A percentile compares a stretch with the other conserved stretches of the same genome.
Conservation (phyloP, 2,797 vertebrate genomes). For the Rhinatrema bivittatum region DNA sequence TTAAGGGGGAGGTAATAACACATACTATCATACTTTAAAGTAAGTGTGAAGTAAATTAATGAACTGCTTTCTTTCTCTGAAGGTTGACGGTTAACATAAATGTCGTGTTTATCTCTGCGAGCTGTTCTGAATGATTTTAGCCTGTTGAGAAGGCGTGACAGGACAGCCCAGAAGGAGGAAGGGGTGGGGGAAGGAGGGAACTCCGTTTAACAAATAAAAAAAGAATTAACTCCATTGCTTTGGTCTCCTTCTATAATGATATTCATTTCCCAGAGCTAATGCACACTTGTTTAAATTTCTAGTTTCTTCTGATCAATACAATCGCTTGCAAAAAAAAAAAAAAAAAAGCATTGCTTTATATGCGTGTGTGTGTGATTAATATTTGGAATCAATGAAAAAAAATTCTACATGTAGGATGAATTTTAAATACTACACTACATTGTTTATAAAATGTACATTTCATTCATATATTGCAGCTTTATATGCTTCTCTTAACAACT, state of each 20-base stretch:
- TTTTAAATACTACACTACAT: too few relatives aligned
- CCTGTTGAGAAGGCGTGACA: slow-evolving; percentile 80
- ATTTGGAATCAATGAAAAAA: too few relatives aligned
- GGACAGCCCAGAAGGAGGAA: slow-evolving; percentile 78
- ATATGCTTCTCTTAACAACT: too few relatives aligned
- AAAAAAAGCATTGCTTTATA: too few relatives aligned
- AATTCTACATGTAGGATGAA: too few relatives aligned
- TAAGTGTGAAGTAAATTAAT: slow-evolving; percentile 67
- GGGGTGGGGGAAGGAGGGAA: slow-evolving; percentile 74
- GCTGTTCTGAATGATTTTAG: slow-evolving; percentile 69
- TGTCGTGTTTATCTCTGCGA: slow-evolving; percentile 59
- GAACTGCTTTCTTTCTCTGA: slow-evolving; percentile 63
- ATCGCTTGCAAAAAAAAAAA: slow-evolving; percentile 24
- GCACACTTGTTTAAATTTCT: slow-evolving; percentile 60
- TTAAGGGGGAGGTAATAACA: slow-evolving; percentile 41
- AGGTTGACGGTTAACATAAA: slow-evolving; percentile 63
- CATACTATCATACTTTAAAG: slow-evolving; percentile 50
- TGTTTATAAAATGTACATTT: too few relatives aligned
- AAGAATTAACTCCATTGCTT: slow-evolving; percentile 81
- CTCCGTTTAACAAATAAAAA: slow-evolving; percentile 79
- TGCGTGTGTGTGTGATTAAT: too few relatives aligned
- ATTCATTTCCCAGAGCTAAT: slow-evolving; percentile 64
- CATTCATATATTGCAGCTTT: too few relatives aligned
- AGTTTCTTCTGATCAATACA: slow-evolving; percentile 63
- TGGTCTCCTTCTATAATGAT: slow-evolving; percentile 65